Conservation (phyloP, 2,113 vertebrate genomes). For the Isurus oxyrinchus region DNA sequence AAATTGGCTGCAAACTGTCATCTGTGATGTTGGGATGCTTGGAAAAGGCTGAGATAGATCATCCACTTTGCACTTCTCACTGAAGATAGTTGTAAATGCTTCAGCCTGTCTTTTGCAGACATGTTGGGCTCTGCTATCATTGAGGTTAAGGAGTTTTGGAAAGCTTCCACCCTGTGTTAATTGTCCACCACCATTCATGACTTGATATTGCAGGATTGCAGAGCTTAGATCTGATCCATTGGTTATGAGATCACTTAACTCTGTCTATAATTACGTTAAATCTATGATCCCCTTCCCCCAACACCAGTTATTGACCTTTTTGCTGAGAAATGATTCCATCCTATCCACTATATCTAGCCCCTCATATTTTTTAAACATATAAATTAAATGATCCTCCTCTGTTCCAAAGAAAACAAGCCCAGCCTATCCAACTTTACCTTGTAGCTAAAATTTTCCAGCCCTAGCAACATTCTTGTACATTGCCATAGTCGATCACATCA, state of each 20-base stretch:
- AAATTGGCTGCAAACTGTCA: not conserved
- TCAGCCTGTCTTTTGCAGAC: not conserved
- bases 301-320: not conserved
- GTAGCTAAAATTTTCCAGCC: no score
- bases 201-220: not conserved
- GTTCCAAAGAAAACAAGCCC: no score
- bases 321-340: not conserved
- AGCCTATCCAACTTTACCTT: no score
- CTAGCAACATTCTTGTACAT: no score
- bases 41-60: not conserved
- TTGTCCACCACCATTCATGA: not conserved
- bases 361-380: no score
- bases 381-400: no score
- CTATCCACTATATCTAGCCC: no score
- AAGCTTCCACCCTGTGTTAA: not conserved
- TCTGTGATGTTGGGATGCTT: not conserved
- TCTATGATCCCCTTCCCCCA: no score
- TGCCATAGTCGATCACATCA: no score
- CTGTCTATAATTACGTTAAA: no score
- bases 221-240: not conserved
- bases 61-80: not conserved
- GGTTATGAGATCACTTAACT: not conserved
- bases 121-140: no score
- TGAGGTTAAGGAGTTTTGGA: not conserved
- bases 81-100: not conserved